Base-by-base conservation (phyloP, 2,113 vertebrate genomes). In the Stegastes partitus region DNA sequence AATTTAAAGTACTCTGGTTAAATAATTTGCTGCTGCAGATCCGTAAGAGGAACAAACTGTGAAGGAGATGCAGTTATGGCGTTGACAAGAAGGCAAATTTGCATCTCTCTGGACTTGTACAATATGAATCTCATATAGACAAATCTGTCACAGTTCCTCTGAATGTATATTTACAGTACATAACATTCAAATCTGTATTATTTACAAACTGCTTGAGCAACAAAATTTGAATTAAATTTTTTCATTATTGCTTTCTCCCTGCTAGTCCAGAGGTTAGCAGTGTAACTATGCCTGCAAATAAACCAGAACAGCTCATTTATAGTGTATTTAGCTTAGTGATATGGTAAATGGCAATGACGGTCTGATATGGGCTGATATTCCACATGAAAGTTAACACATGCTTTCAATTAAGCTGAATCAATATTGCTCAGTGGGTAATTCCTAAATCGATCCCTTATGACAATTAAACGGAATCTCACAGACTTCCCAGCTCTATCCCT, bases 201-300 rank as follows among this genome's bases (percentile, higher is more conserved):
- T 79, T 58, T 68, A 72, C 47, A 82, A 50, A 75, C 42, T 42
- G 72, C 10, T 65, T 11, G 18, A 65, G 21, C 28, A 15, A 64
- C 16, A 14, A 70, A 66, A 19, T 51, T 53, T 42, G 51, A 53
- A 34, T 34, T 34, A 34, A 9, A 22, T 21, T 58, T 14, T 22
- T 21, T 69, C 16, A 51, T 77, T 81, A 65, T 78, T 78, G 83
- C 69, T 77, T 22, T 64, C 47, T 28, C 42, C 21, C 25, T 57
- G 61, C 18, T 23, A 31, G 21, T 45, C 21, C 16, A 15, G 7
- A 73, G 31, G 19, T n/a, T 10, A 8, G 8, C 4, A 3, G 11
- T 26, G 9, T 28, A 21, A 31, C 34, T 37, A 12, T 18, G 18
- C 45, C 11, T 11, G 28, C 56, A n/a, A 65, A 69, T 26, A 55